Conservation (phyloP, 2,888 invertebrate genomes). For the Penaeus monodon region DNA sequence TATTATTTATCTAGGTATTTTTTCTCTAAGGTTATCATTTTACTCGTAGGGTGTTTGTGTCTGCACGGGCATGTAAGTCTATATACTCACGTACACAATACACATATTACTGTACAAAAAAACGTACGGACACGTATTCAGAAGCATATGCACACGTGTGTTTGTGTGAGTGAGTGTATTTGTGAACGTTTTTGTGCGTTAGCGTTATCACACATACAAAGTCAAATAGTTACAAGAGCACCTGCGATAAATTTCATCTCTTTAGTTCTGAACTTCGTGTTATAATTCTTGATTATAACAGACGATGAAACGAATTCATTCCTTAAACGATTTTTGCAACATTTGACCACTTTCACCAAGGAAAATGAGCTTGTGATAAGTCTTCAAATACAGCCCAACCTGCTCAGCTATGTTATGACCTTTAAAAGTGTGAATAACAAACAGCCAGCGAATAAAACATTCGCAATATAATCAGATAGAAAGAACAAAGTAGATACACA, state of each 20-base stretch:
- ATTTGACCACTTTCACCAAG: too few species aligned
- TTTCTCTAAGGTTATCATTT: too few species aligned
- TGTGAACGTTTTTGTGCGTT: background rate
- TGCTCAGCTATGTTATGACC: constrained; percentile 25
- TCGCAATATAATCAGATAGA: constrained; percentile 46
- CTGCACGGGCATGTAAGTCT: background rate
- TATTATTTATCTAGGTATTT: too few species aligned
- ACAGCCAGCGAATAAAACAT: constrained; percentile 38
- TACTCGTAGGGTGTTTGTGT: too few species aligned
- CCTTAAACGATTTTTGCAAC: too few species aligned
- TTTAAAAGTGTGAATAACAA: constrained; percentile 51
- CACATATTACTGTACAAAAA: background rate
- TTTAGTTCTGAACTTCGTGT: too few species aligned
- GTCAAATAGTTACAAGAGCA: too few species aligned
- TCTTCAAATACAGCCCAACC: background rate
- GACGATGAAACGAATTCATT: too few species aligned
- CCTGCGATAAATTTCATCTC: too few species aligned
- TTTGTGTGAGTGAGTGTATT: background rate
- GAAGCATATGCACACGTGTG: background rate
- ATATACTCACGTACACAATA: background rate
- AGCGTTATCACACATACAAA: background rate
- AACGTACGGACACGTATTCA: background rate
- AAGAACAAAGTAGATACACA: constrained; percentile 53
- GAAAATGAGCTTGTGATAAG: too few species aligned
- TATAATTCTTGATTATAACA: too few species aligned